phyloP scores from a whole-genome alignment of 2,797 vertebrate species.

The Coreius guichenoti region DNA sequence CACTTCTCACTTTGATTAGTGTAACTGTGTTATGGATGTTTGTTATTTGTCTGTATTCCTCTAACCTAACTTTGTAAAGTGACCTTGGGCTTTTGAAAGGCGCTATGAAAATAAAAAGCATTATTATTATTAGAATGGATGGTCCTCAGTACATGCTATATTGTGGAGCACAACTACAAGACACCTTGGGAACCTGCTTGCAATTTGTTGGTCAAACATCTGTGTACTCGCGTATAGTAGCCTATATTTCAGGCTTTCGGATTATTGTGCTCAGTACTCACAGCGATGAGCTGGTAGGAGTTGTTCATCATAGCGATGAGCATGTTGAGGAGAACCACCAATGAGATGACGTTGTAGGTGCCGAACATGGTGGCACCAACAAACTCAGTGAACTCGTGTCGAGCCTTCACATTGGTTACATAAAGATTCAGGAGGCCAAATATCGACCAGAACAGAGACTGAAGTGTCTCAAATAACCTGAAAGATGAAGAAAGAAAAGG shows the following conservation, averaged over 20 bases:
- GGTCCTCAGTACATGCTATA: too few relatives aligned
- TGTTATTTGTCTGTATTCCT: too few relatives aligned
- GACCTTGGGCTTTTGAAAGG: too few relatives aligned
- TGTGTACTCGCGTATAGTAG: neutral
- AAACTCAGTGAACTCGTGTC: conserved; percentile 95
- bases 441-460: conserved; percentile 97
- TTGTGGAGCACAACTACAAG: too few relatives aligned
- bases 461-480: conserved; percentile 95
- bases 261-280: conserved; percentile 75
- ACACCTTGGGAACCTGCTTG: neutral
- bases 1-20: too few relatives aligned
- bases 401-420: conserved; percentile 94
- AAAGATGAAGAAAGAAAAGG: conserved; percentile 29
- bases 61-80: too few relatives aligned
- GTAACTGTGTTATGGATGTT: too few relatives aligned
- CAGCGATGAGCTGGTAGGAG: conserved; percentile 96
- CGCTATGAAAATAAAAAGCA: too few relatives aligned
- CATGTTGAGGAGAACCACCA: conserved; percentile 97
- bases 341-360: conserved; percentile 95
- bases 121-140: too few relatives aligned
- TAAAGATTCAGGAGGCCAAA: conserved; percentile 94
- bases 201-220: neutral
- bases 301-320: conserved; percentile 99
- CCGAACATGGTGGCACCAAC: conserved; percentile 97
- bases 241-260: neutral